Percentiles rank a stretch among this genome's conserved stretches.
phyloP scores from a whole-genome alignment of 2,888 invertebrate genomes.

The Opisthograptis luteolata region DNA sequence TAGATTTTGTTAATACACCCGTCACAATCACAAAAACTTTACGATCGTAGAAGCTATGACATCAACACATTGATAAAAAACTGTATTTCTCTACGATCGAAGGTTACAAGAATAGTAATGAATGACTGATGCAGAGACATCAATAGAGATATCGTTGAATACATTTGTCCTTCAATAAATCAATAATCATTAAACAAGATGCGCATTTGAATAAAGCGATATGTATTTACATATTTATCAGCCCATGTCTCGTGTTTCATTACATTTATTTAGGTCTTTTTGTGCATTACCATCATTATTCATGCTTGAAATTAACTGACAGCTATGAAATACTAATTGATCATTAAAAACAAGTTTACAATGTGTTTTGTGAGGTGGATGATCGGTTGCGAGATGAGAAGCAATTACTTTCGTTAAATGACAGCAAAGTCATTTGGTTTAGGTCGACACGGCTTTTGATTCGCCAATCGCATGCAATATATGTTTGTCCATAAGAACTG shows the following conservation, averaged over 20 bases:
- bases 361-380: not conserved
- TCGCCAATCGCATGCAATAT: not conserved
- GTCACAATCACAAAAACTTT: conserved; percentile 11
- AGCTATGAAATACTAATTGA: not conserved
- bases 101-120: conserved; percentile 4
- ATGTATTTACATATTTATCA: not conserved
- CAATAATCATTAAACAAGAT: not conserved
- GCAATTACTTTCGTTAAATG: not conserved
- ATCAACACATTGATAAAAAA: conserved; percentile 19
- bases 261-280: not conserved
- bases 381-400: not conserved
- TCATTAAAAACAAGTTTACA: not conserved
- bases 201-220: not conserved
- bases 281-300: not conserved
- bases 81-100: conserved; percentile 7
- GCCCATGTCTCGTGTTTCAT: not conserved
- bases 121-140: not conserved
- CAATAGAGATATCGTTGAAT: not conserved
- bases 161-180: conserved; percentile 6
- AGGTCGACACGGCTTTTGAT: not conserved
- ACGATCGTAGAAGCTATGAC: conserved; percentile 20
- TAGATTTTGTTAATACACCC: not conserved
- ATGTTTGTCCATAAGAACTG: not conserved
- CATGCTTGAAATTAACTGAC: not conserved
- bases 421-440: not conserved